Percentiles rank a stretch among this genome's conserved stretches.
phyloP scores from a whole-genome alignment of 2,888 invertebrate genomes.

The Clistopyga incitator region DNA sequence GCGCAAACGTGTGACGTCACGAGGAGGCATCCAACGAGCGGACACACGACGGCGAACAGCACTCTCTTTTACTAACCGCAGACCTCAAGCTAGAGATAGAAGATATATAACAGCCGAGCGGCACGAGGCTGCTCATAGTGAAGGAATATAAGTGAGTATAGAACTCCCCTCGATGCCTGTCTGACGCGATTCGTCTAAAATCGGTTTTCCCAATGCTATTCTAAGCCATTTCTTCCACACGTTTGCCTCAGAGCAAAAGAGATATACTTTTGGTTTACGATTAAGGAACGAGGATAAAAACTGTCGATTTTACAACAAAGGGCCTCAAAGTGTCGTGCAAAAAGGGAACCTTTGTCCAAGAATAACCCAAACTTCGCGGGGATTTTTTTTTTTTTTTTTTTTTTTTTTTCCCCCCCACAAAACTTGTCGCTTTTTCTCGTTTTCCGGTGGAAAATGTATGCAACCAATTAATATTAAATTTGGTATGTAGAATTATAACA shows the following conservation, averaged over 20 bases:
- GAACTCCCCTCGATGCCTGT: constrained; percentile 19
- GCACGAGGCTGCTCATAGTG: constrained; percentile 25
- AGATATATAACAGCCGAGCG: constrained; percentile 26
- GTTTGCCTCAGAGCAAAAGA: not conserved
- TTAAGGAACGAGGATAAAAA: not conserved
- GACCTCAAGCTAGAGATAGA: constrained; percentile 25
- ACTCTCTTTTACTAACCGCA: constrained; percentile 44
- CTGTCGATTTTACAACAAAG: not conserved
- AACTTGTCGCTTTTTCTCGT: no score
- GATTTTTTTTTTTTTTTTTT: no score
- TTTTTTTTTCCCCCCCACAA: no score
- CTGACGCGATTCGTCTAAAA: constrained; percentile 36
- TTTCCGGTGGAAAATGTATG: no score
- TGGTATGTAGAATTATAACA: no score
- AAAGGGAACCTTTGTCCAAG: no score
- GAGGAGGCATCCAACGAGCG: constrained; percentile 51
- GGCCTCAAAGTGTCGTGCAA: no score
- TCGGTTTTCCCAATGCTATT: constrained; percentile 29
- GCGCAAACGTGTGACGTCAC: constrained; percentile 75
- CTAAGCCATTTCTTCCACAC: constrained; percentile 11
- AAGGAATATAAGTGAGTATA: constrained; percentile 13
- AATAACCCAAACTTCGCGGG: no score
- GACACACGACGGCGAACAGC: constrained; percentile 22
- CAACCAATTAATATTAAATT: no score
- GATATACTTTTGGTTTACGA: not conserved